These are phyloP conservation scores for Lasioglossum oenotherae DNA, from an alignment of 2,888 invertebrate genomes.

Conservation along the genomic window DNA sequence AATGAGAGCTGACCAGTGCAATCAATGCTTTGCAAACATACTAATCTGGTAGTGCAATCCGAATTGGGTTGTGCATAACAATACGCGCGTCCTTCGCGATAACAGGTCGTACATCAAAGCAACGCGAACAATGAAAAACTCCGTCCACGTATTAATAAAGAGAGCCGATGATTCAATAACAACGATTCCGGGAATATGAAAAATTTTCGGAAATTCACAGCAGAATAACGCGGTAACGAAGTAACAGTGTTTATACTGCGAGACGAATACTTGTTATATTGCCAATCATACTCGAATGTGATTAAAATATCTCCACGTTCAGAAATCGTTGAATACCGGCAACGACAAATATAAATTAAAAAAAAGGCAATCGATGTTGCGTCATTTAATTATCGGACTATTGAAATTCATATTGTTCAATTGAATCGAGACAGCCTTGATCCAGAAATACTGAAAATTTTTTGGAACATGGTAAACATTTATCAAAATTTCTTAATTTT, in stretches of 20 bases:
- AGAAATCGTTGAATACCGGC: not conserved
- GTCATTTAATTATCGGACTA: not conserved
- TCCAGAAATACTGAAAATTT: not conserved
- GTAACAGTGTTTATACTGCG: not conserved
- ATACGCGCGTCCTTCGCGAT: constrained; percentile 76
- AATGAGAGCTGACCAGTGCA: constrained; percentile 45
- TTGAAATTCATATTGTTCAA: not conserved
- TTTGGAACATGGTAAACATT: not conserved
- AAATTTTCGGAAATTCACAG: not conserved
- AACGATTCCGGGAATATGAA: not conserved
- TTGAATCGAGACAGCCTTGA: not conserved
- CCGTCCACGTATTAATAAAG: constrained; percentile 55
- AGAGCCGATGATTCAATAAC: constrained; percentile 11
- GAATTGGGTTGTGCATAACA: constrained; percentile 59
- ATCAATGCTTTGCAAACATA: constrained; percentile 50
- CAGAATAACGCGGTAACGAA: not conserved
- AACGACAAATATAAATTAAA: not conserved
- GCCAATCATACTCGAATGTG: not conserved
- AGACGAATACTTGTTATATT: not conserved
- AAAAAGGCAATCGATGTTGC: not conserved
- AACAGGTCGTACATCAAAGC: constrained; percentile 78
- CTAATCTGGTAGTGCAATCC: constrained; percentile 78
- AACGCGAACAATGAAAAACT: constrained; percentile 74
- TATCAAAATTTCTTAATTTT: not conserved
- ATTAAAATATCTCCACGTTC: not conserved